Evolutionary conservation across 1,140 invertebrate genomes (phyloP).

Genomic region (Caenorhabditis latens): DNA sequence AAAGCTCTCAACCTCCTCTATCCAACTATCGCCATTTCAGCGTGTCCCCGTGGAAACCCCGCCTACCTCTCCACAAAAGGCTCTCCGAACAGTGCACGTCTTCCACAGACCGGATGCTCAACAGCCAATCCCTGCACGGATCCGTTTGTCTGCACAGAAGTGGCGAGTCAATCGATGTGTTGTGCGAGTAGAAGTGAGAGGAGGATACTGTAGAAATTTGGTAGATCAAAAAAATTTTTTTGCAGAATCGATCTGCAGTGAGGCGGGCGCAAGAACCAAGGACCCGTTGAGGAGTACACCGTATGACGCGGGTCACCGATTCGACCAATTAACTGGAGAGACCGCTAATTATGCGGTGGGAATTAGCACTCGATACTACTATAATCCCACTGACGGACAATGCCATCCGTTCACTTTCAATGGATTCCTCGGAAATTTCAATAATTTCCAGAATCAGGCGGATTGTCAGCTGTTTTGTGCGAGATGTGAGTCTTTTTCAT

Average conservation of each 20-base stretch:
- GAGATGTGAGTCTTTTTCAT: conserved; percentile 69
- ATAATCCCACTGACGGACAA: conserved; percentile 73
- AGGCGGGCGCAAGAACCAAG: conserved; percentile 46
- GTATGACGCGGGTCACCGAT: conserved; percentile 60
- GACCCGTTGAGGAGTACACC: conserved; percentile 26
- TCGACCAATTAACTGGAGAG: conserved; percentile 60
- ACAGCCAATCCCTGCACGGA: conserved; percentile 56
- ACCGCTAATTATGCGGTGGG: conserved; percentile 57
- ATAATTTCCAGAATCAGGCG: conserved; percentile 76
- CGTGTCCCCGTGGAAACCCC: conserved; percentile 60
- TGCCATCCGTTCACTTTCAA: conserved; percentile 74
- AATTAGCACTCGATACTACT: conserved; percentile 71
- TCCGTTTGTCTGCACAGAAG: conserved; percentile 60
- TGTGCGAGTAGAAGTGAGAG: conserved; percentile 57
- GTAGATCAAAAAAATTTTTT: not conserved
- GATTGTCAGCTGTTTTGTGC: conserved; percentile 77
- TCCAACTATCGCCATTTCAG: not conserved
- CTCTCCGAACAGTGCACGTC: conserved; percentile 46
- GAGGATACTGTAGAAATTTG: not conserved
- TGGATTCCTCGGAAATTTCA: conserved; percentile 75
- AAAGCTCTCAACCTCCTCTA: not conserved
- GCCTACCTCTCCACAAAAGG: conserved; percentile 58
- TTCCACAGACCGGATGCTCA: conserved; percentile 57
- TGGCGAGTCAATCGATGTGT: conserved; percentile 62
- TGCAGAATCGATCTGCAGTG: conserved; percentile 62